Conservation (phyloP, 2,888 invertebrate species). For the Fabriciana adippe region DNA sequence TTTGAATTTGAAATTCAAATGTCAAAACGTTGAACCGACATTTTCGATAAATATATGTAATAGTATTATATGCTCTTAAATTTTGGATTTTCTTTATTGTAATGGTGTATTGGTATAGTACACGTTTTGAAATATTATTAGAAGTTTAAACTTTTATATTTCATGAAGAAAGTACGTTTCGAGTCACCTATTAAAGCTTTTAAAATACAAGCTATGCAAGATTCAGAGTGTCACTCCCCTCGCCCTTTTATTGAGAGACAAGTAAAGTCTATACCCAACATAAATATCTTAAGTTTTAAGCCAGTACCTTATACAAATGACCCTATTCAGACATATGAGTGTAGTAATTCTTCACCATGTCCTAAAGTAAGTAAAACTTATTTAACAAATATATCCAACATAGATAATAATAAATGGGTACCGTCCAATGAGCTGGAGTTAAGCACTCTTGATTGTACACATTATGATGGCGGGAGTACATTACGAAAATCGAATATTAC, state of each 20-base stretch:
- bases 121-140: neutral
- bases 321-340: constrained; percentile 64
- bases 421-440: constrained; percentile 70
- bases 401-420: constrained; percentile 47
- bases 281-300: constrained; percentile 41
- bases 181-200: constrained; percentile 53
- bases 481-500: constrained; percentile 34
- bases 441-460: constrained; percentile 64
- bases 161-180: constrained; percentile 77
- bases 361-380: constrained; percentile 59
- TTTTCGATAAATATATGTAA: no score
- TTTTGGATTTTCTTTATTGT: no score
- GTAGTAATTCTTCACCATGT: constrained; percentile 65
- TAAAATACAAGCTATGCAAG: constrained; percentile 53
- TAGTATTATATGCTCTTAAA: no score
- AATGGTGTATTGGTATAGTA: no score
- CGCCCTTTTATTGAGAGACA: constrained; percentile 63
- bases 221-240: constrained; percentile 71
- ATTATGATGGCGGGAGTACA: constrained; percentile 43
- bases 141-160: constrained; percentile 6
- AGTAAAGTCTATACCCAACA: constrained; percentile 46
- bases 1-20: no score
- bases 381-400: constrained; percentile 42
- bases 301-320: constrained; percentile 57
- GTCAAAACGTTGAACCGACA: no score